phyloP scores from a whole-genome alignment of 2,797 vertebrate species.

The Champsocephalus gunnari region DNA sequence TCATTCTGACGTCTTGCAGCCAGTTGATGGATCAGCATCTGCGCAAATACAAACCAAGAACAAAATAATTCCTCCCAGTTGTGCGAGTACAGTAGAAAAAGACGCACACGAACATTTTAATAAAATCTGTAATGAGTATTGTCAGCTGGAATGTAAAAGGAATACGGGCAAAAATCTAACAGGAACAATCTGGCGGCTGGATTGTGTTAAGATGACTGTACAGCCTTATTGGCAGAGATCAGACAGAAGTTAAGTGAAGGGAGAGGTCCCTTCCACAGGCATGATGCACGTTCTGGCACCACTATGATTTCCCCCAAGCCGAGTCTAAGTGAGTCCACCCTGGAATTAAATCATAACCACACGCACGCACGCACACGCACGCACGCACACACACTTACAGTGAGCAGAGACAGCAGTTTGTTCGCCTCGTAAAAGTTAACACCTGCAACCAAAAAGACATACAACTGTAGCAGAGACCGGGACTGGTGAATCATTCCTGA shows the following conservation, averaged over 20 bases:
- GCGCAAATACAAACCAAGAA: slow-evolving; percentile 19
- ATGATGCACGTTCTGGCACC: slow-evolving; percentile 76
- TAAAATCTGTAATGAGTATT: slow-evolving; percentile 46
- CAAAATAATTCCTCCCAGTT: slow-evolving; percentile 15
- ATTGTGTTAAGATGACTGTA: slow-evolving; percentile 58
- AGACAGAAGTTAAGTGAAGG: slow-evolving; percentile 64
- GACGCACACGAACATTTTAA: slow-evolving; percentile 29
- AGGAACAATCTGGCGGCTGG: slow-evolving; percentile 59
- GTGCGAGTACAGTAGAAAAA: slow-evolving; percentile 28
- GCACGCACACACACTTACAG: slow-evolving; percentile 5
- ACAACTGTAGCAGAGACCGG: slow-evolving; percentile 28
- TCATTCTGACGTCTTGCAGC: slow-evolving; percentile 26
- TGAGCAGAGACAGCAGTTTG: not conserved
- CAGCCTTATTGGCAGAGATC: slow-evolving; percentile 61
- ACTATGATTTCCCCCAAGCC: slow-evolving; percentile 37
- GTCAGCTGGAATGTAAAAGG: slow-evolving; percentile 65
- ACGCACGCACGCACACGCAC: slow-evolving; percentile 6
- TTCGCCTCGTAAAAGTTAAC: slow-evolving; percentile 49
- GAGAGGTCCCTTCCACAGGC: slow-evolving; percentile 69
- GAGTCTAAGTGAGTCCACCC: slow-evolving; percentile 47
- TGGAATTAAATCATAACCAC: slow-evolving; percentile 46
- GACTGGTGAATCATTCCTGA: slow-evolving; percentile 17
- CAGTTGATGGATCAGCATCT: slow-evolving; percentile 36
- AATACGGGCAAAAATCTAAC: slow-evolving; percentile 45
- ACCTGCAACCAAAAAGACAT: slow-evolving; percentile 47